Base-by-base conservation (phyloP, 2,888 invertebrate genomes). In the Oegoconia quadripuncta region DNA sequence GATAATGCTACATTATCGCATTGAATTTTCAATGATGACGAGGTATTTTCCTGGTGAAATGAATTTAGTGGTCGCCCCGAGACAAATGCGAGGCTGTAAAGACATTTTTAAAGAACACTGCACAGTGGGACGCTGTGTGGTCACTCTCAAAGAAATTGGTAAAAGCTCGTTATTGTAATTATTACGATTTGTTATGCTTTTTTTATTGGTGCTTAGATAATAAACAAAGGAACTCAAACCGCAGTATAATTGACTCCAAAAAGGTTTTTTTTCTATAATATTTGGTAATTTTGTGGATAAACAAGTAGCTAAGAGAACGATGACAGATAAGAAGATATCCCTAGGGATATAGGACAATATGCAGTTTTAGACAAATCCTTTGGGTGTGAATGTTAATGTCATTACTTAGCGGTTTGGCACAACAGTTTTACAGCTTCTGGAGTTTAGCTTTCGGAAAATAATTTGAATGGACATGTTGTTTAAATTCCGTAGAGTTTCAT, bases 1-100 rank as follows among this genome's bases (percentile, higher is more conserved):
- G 57, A 78, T 76, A 71, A 81, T 78, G 66, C 60, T 53, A 53
- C 58, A 63, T 76, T 72, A 66, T 42, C 47, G 50, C 54, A 67
- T 78, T 74, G 64, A 69, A 66, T 55, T 65, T 63, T 58, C 46
- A 64, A 64, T 68, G 55, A 68, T 71, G 63, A 73, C 66, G 64
- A 68, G 44, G 39, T 46, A 64, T 72, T 68, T 56, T 55, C 41
- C 28, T 34, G 28, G 42, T 43, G 47, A 35, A 28, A 41, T 37
- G 59, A 59, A 42, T 55, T 69, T 52, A 61, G 54, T 64, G 58
- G 51, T 60, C 52, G 54, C 55, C 65, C 68, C 64, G 59, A 73
- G 61, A 73, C 65, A 69, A 66, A 67, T 59, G 50, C 52, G 55
- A 57, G 52, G 47, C 52, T 37, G 51, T 54, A 45, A 40, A 39